phyloP scores from a whole-genome alignment of 2,113 vertebrate genomes.

The Calonectris borealis region DNA sequence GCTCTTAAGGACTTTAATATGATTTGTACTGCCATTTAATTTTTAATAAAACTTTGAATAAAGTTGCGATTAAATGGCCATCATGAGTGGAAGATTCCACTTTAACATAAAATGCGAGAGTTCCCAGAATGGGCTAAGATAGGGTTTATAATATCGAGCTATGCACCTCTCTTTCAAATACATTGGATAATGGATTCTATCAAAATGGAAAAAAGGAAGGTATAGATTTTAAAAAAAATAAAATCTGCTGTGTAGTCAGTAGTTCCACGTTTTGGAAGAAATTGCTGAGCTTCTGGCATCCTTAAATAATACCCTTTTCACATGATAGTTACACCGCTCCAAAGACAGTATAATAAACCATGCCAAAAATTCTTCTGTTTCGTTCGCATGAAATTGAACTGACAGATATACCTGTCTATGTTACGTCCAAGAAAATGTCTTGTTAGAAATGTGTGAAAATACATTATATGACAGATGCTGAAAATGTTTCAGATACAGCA shows the following conservation, averaged over 20 bases:
- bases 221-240: background rate
- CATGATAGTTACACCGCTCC: constrained; percentile 68
- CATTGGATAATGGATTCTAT: constrained; percentile 19
- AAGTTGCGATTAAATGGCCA: constrained; percentile 49
- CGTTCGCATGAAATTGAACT: constrained; percentile 73
- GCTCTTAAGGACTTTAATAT: constrained; percentile 63
- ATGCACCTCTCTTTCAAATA: constrained; percentile 38
- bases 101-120: background rate
- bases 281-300: constrained; percentile 62
- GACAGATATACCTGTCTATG: constrained; percentile 79
- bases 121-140: constrained; percentile 25
- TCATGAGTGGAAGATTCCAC: constrained; percentile 52
- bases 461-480: constrained; percentile 75
- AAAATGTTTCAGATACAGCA: constrained; percentile 76
- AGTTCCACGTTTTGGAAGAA: constrained; percentile 68
- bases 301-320: constrained; percentile 70
- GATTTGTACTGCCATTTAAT: constrained; percentile 72
- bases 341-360: constrained; percentile 64
- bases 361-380: constrained; percentile 75
- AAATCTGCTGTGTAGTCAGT: constrained; percentile 61
- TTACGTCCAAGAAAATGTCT: constrained; percentile 75
- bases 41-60: constrained; percentile 74
- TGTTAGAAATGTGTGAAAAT: constrained; percentile 78
- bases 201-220: constrained; percentile 58
- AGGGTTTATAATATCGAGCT: constrained; percentile 4